Evolutionary conservation across 2,888 invertebrate species (phyloP).

Genomic region (Trachelus tabidus): DNA sequence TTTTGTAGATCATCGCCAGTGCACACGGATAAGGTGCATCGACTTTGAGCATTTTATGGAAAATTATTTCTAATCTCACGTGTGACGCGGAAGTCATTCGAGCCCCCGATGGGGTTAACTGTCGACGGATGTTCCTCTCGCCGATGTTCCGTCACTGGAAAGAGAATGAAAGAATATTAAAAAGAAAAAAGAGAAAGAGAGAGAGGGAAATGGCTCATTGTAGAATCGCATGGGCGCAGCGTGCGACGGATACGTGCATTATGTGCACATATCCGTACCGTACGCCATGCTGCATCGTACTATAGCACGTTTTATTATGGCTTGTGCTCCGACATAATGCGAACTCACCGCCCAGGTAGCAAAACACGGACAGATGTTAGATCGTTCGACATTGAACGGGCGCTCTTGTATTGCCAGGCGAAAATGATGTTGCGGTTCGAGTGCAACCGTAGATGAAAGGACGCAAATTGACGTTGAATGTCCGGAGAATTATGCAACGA

Average conservation of each 20-base stretch:
- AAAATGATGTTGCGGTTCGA: conserved; percentile 55
- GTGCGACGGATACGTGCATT: neutral
- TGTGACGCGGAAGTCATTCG: too few relatives aligned
- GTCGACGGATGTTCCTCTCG: too few relatives aligned
- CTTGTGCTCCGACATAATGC: conserved; percentile 20
- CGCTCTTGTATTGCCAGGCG: conserved; percentile 40
- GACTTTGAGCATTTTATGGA: too few relatives aligned
- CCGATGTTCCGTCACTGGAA: too few relatives aligned
- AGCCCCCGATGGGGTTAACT: too few relatives aligned
- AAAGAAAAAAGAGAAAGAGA: too few relatives aligned
- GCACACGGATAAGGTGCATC: too few relatives aligned
- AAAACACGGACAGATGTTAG: conserved; percentile 55
- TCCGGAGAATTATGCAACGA: conserved; percentile 36
- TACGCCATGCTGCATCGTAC: neutral
- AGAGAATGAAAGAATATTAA: too few relatives aligned
- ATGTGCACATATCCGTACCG: neutral
- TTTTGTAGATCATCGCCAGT: too few relatives aligned
- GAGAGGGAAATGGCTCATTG: too few relatives aligned
- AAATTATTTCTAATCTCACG: too few relatives aligned
- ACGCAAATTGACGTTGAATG: conserved; percentile 55
- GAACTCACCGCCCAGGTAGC: conserved; percentile 41
- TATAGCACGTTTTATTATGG: conserved; percentile 7
- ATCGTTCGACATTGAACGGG: conserved; percentile 46
- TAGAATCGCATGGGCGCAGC: neutral
- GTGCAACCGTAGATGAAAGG: conserved; percentile 43